Evolutionary conservation across 2,888 invertebrate genomes (phyloP), one percentile per base, ranked within the genome.

Genomic region (Philereme vetulata): DNA sequence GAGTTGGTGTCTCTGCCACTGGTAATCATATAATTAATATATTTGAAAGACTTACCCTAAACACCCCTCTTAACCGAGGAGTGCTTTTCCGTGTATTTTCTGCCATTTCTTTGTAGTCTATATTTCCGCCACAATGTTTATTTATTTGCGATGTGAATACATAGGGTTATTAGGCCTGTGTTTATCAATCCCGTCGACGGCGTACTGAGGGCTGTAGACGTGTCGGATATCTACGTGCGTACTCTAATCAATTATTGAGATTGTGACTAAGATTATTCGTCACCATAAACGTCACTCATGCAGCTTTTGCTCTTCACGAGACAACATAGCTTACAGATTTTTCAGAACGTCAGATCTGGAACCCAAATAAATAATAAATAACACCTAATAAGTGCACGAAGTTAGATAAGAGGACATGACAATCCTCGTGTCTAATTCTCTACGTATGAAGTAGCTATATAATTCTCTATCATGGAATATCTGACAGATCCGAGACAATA

Each of bases 131-230:
- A 64, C 69, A 49, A 53, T 46, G 38, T 55, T 45, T 33, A 33
- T 57, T 62, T 38, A 42, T 65, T 65, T 69, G 53, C 52, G 21
- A 5, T 48, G 48, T 10, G 35, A 48, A 51, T 51, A 9, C 61
- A 73, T 64, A 47, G 56, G 67, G 51, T 64, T 66, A 42, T 33
- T 52, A 48, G 62, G 64, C 68, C 68, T 70, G 71, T 72, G 72
- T 75, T 74, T 74, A 75, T 70, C 71, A 67, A 71, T 70, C 74
- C 62, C 54, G 70, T 63, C 63, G 56, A 55, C 56, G 52, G 64
- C 75, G 74, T 71, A 75, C 76, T 80, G 79, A 76, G 72, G 73
- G 74, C 68, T 74, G 66, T 74, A 76, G 77, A 72, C 72, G 77
- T 74, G 74, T 72, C 73, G 72, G 70, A 73, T 77, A 76, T 78